phyloP scores from a whole-genome alignment of 2,113 vertebrate species.

The Planiliza haematocheilus region DNA sequence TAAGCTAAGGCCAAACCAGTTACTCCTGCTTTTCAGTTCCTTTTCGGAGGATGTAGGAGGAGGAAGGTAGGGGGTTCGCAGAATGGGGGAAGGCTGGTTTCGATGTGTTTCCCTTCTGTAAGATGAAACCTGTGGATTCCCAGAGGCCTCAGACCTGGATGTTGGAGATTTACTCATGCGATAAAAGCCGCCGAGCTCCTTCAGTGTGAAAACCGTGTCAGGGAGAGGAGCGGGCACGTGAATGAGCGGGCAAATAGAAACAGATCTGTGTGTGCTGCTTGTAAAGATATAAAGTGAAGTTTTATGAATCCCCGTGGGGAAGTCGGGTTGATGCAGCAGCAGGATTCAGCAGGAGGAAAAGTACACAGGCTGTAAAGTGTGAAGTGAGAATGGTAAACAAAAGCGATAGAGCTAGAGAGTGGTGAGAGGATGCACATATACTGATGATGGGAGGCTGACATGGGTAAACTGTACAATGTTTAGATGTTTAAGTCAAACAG shows the following conservation, averaged over 20 bases:
- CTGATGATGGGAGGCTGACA: too few relatives aligned
- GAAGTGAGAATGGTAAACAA: conserved; percentile 52
- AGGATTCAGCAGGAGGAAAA: conserved; percentile 18
- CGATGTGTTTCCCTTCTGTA: conserved; percentile 61
- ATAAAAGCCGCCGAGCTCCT: conserved; percentile 20
- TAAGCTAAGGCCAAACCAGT: conserved; percentile 71
- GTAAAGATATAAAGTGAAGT: conserved; percentile 38
- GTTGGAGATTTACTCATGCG: conserved; percentile 50
- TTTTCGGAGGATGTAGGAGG: conserved; percentile 43
- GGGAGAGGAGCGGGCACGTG: neutral
- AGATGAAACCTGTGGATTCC: conserved; percentile 63
- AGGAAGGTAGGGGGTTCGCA: conserved; percentile 35
- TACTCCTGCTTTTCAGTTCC: conserved; percentile 70
- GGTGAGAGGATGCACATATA: neutral
- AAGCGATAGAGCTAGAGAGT: neutral
- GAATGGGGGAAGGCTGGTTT: conserved; percentile 53
- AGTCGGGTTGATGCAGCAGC: conserved; percentile 31
- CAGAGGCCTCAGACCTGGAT: conserved; percentile 33
- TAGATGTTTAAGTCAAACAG: too few relatives aligned
- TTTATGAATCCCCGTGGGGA: conserved; percentile 50
- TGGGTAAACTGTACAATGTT: too few relatives aligned
- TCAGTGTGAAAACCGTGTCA: conserved; percentile 16
- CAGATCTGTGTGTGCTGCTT: conserved; percentile 4
- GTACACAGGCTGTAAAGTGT: conserved; percentile 17
- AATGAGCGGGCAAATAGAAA: conserved; percentile 22